These are phyloP conservation scores for Amniataba percoides DNA, from an alignment of 2,797 vertebrate species.

Conservation along the genomic window DNA sequence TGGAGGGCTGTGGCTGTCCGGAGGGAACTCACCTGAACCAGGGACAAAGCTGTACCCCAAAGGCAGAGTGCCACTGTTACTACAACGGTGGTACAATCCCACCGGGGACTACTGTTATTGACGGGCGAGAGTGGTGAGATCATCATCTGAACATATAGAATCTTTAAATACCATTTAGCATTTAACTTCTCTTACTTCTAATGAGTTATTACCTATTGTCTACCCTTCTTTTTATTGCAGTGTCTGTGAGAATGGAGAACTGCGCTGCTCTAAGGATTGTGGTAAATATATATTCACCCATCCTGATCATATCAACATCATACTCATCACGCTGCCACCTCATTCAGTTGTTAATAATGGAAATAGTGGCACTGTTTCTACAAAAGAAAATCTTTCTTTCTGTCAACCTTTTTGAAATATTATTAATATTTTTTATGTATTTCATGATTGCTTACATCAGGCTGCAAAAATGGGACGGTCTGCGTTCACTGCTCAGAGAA, in stretches of 20 bases:
- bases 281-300: constrained; percentile 63
- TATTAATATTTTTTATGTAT: neutral
- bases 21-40: constrained; percentile 75
- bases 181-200: neutral
- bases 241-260: constrained; percentile 78
- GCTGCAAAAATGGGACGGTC: constrained; percentile 72
- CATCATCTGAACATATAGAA: neutral
- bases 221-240: constrained; percentile 65
- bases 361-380: neutral
- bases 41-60: constrained; percentile 64
- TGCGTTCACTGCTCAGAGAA: constrained; percentile 76
- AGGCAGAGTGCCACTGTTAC: constrained; percentile 71
- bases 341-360: neutral
- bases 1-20: constrained; percentile 83
- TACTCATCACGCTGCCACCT: neutral
- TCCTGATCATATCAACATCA: neutral
- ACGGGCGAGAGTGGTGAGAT: constrained; percentile 78
- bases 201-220: neutral
- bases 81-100: constrained; percentile 38
- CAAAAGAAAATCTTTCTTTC: too few species aligned
- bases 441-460: constrained; percentile 48
- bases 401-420: neutral
- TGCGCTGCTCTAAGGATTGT: constrained; percentile 75
- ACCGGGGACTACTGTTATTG: constrained; percentile 60
- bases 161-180: neutral